Conservation (phyloP, 1,140 invertebrate genomes). For the Phocides pigmalion region DNA sequence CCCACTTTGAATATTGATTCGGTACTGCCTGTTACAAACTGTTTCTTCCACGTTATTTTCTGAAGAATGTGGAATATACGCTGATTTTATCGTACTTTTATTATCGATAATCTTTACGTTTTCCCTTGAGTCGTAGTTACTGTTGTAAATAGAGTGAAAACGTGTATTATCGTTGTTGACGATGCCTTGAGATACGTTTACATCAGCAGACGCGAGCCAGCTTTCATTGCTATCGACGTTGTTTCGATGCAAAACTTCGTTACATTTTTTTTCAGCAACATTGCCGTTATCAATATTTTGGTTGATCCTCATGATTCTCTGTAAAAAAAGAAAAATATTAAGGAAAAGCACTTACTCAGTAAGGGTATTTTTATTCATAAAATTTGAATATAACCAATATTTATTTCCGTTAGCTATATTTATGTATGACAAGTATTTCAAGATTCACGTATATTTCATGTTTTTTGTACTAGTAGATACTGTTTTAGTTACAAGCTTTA, state of each 20-base stretch:
- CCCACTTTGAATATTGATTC: slow-evolving; percentile 49
- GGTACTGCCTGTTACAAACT: slow-evolving; percentile 66
- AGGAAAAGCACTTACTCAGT: too few relatives aligned
- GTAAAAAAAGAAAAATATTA: slow-evolving; percentile 37
- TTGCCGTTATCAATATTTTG: slow-evolving; percentile 65
- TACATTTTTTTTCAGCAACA: slow-evolving; percentile 28
- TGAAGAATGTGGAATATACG: slow-evolving; percentile 16
- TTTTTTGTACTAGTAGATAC: too few relatives aligned
- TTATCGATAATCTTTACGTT: slow-evolving; percentile 32
- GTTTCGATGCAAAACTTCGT: slow-evolving; percentile 10
- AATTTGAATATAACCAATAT: too few relatives aligned
- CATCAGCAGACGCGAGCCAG: slow-evolving; percentile 45
- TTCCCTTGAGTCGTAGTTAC: slow-evolving; percentile 36
- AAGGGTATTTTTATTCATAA: too few relatives aligned
- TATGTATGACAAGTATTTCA: too few relatives aligned
- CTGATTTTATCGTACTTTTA: slow-evolving; percentile 32
- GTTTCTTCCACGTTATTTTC: slow-evolving; percentile 40
- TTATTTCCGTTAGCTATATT: too few relatives aligned
- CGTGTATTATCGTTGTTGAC: slow-evolving; percentile 44
- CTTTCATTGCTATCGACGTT: slow-evolving; percentile 36
- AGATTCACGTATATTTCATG: too few relatives aligned
- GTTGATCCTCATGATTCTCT: slow-evolving; percentile 70
- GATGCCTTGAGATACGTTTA: slow-evolving; percentile 31
- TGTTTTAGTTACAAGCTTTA: too few relatives aligned
- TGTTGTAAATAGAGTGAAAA: slow-evolving; percentile 50